Conservation (phyloP, 2,888 invertebrate genomes). For the Phasia obesa region DNA sequence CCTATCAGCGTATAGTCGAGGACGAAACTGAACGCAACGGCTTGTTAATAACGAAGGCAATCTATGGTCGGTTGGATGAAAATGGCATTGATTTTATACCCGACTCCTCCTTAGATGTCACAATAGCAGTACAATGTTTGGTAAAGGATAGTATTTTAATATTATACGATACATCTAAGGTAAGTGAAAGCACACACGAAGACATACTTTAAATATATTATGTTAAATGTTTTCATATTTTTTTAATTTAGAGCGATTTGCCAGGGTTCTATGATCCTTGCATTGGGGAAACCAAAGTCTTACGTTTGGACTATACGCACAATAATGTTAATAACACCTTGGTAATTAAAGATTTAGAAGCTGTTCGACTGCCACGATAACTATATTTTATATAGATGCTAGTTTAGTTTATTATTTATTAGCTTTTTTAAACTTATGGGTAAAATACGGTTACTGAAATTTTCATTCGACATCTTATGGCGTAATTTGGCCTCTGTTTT, state of each 20-base stretch:
- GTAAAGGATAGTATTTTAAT: slow-evolving; percentile 95
- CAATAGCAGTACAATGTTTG: slow-evolving; percentile 96
- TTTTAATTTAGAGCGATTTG: slow-evolving; percentile 90
- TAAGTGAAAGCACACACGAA: slow-evolving; percentile 77
- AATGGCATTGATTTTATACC: slow-evolving; percentile 77
- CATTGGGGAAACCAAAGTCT: slow-evolving; percentile 94
- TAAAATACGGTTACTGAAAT: not conserved
- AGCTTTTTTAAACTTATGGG: slow-evolving; percentile 12
- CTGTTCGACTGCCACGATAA: slow-evolving; percentile 87
- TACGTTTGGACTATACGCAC: slow-evolving; percentile 93
- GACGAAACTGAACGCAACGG: slow-evolving; percentile 93
- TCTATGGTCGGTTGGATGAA: slow-evolving; percentile 88
- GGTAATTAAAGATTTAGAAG: slow-evolving; percentile 90
- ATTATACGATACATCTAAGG: slow-evolving; percentile 93
- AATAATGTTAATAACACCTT: slow-evolving; percentile 90
- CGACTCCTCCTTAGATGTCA: slow-evolving; percentile 90
- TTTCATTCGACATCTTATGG: too few species aligned
- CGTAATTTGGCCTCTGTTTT: slow-evolving; percentile 7
- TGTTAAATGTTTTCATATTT: not conserved
- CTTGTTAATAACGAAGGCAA: slow-evolving; percentile 91
- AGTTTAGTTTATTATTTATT: slow-evolving; percentile 40
- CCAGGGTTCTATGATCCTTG: slow-evolving; percentile 99
- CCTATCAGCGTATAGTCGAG: slow-evolving; percentile 90
- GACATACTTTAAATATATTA: too few species aligned
- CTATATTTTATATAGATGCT: slow-evolving; percentile 29